phyloP scores from a whole-genome alignment of 2,888 invertebrate genomes.

The Halictus ligatus region DNA sequence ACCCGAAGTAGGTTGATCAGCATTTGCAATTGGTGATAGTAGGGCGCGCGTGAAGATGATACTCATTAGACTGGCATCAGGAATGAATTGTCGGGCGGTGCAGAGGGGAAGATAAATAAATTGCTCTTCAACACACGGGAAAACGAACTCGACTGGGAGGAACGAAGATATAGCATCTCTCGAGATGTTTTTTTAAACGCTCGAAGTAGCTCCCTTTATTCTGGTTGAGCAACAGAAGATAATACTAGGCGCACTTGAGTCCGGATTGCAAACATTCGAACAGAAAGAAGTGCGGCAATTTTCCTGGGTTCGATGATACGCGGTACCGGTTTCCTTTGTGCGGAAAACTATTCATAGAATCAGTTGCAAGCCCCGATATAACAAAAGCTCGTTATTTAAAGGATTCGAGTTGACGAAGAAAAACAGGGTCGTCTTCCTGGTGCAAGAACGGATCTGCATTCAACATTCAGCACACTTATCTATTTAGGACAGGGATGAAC shows the following conservation, averaged over 20 bases:
- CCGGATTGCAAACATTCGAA: too few species aligned
- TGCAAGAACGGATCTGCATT: slow-evolving; percentile 1
- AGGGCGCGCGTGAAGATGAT: neutral
- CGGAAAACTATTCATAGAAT: neutral
- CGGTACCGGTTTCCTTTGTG: too few species aligned
- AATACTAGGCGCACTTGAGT: neutral
- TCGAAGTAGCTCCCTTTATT: neutral
- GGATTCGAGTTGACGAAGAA: neutral
- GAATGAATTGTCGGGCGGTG: neutral
- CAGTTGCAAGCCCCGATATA: neutral
- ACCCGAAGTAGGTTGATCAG: neutral
- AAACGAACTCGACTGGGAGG: neutral
- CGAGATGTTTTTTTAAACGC: neutral
- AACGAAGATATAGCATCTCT: neutral
- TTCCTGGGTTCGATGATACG: neutral
- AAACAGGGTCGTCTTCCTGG: neutral
- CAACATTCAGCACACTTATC: slow-evolving; percentile 10
- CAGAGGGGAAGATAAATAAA: neutral
- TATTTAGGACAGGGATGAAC: slow-evolving; percentile 12
- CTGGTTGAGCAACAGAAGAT: neutral
- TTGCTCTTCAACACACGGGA: neutral
- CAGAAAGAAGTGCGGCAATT: neutral
- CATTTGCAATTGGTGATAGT: neutral
- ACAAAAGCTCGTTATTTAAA: slow-evolving; percentile 5
- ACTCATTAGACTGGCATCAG: neutral